These are phyloP conservation scores for Larimichthys crocea DNA, from an alignment of 2,113 vertebrate genomes.

Conservation along the genomic window DNA sequence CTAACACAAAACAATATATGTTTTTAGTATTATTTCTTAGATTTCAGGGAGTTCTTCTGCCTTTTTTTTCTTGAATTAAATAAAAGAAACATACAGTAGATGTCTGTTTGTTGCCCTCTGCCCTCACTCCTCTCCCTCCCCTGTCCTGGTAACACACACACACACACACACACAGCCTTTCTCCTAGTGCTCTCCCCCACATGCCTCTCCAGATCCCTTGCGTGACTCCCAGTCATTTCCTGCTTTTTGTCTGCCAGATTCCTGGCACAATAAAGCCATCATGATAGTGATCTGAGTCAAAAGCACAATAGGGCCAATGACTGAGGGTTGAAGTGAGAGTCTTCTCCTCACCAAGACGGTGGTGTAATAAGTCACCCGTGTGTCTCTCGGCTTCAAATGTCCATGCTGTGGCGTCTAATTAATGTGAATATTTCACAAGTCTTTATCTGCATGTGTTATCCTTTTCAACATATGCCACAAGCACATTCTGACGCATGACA, in stretches of 20 bases:
- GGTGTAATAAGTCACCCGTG: slow-evolving; percentile 38
- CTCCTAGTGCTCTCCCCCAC: slow-evolving; percentile 48
- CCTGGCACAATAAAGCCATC: slow-evolving; percentile 81
- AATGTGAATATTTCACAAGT: slow-evolving; percentile 48
- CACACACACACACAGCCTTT: slow-evolving; percentile 42
- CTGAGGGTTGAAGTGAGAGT: slow-evolving; percentile 67
- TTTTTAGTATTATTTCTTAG: neutral
- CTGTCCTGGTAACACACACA: slow-evolving; percentile 58
- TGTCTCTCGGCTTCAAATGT: slow-evolving; percentile 21
- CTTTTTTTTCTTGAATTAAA: slow-evolving; percentile 2
- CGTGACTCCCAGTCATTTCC: slow-evolving; percentile 85
- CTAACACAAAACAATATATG: neutral
- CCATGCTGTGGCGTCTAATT: slow-evolving; percentile 30
- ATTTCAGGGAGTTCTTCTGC: slow-evolving; percentile 4
- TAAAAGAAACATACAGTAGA: slow-evolving; percentile 36
- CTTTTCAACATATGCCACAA: slow-evolving; percentile 42
- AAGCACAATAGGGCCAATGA: slow-evolving; percentile 81
- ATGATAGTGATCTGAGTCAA: slow-evolving; percentile 83
- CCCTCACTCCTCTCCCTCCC: slow-evolving; percentile 24
- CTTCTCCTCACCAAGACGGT: slow-evolving; percentile 59
- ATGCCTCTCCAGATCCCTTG: slow-evolving; percentile 80
- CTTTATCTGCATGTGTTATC: slow-evolving; percentile 46
- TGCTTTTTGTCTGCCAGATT: slow-evolving; percentile 85
- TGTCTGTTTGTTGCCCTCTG: slow-evolving; percentile 43
- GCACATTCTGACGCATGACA: slow-evolving; percentile 51